Percentiles rank a stretch among this genome's conserved stretches.
These are phyloP conservation scores for Panthera uncia DNA, from an alignment of 2,113 vertebrate genomes.

Conservation along the genomic window DNA sequence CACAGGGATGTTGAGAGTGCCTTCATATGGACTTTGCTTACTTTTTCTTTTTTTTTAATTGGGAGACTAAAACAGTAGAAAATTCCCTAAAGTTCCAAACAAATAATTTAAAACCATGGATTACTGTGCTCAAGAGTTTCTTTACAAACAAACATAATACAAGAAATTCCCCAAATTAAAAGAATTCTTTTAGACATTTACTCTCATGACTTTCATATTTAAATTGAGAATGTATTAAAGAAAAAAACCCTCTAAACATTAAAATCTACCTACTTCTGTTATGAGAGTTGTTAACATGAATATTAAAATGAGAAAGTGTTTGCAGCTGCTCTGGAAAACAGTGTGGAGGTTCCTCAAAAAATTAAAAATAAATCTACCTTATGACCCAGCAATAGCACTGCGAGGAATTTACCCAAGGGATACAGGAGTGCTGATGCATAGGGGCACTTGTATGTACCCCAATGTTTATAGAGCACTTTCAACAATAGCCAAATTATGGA, in stretches of 20 bases:
- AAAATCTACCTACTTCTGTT: constrained; percentile 18
- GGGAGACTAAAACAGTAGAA: neutral
- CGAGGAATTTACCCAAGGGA: no score
- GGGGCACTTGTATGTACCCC: no score
- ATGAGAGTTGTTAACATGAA: neutral
- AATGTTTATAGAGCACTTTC: no score
- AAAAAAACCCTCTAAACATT: constrained; percentile 17
- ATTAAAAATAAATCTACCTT: no score
- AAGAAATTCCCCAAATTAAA: neutral
- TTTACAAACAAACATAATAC: neutral
- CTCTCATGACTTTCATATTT: constrained; percentile 45
- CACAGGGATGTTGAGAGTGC: neutral
- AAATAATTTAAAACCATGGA: constrained; percentile 32
- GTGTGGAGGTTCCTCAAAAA: no score
- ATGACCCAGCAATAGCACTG: no score
- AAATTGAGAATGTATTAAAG: constrained; percentile 17
- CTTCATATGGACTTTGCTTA: neutral
- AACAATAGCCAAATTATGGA: no score
- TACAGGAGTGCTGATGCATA: no score
- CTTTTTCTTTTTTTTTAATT: neutral
- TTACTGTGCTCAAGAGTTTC: neutral
- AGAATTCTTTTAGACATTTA: neutral
- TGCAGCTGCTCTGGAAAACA: neutral
- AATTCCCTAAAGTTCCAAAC: constrained; percentile 10
- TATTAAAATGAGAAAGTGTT: constrained; percentile 10